phyloP scores from a whole-genome alignment of 1,140 invertebrate genomes.

The Halyomorpha halys region DNA sequence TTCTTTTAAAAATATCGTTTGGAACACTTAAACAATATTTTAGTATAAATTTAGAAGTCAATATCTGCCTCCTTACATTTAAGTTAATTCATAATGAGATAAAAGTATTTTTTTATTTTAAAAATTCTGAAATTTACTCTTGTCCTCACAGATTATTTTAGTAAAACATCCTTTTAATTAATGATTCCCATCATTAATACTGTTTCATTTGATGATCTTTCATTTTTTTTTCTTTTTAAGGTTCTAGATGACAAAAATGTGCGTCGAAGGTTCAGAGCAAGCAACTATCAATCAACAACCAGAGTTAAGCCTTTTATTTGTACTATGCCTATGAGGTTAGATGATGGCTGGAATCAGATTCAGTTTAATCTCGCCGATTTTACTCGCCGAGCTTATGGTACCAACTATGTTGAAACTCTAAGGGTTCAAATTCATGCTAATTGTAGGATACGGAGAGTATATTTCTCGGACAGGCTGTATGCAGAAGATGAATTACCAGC shows the following conservation, averaged over 20 bases:
- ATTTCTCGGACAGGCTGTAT: conserved; percentile 97
- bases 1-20: too few species aligned
- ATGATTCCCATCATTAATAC: too few species aligned
- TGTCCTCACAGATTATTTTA: too few species aligned
- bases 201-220: too few species aligned
- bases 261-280: conserved; percentile 85
- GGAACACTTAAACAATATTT: too few species aligned
- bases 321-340: conserved; percentile 97
- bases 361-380: conserved; percentile 99
- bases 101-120: too few species aligned
- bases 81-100: too few species aligned
- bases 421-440: conserved; percentile 98
- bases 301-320: conserved; percentile 97
- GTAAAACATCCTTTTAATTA: too few species aligned
- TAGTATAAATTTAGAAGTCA: too few species aligned
- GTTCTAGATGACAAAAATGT: conserved; percentile 97
- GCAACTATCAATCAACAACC: conserved; percentile 96
- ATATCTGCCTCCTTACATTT: too few species aligned
- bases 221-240: conserved; percentile 41
- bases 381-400: conserved; percentile 93
- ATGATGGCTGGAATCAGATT: conserved; percentile 98
- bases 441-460: conserved; percentile 93
- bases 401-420: conserved; percentile 97
- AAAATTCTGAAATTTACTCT: too few species aligned
- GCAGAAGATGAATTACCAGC: conserved; percentile 98